phyloP scores from a whole-genome alignment of 2,888 invertebrate genomes.

The Allophyes oxyacanthae region DNA sequence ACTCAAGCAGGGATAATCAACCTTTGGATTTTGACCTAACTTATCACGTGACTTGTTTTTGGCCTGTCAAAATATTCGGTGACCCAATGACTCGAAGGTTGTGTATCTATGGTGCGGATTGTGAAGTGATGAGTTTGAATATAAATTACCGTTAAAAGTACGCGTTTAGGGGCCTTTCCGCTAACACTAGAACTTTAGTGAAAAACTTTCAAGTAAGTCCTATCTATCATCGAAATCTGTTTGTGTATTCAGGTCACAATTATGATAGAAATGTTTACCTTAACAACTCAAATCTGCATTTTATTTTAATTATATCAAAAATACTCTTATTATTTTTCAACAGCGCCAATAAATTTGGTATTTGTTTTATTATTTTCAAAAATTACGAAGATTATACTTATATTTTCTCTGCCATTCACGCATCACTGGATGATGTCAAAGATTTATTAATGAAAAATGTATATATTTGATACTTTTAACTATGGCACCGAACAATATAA shows the following conservation, averaged over 20 bases:
- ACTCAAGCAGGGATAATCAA: too few species aligned
- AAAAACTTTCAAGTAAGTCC: slow-evolving; percentile 25
- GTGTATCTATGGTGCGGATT: too few species aligned
- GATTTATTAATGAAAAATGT: slow-evolving; percentile 59
- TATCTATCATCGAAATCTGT: slow-evolving; percentile 38
- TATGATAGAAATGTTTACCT: slow-evolving; percentile 16
- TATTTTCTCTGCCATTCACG: slow-evolving; percentile 51
- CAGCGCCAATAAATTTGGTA: slow-evolving; percentile 42
- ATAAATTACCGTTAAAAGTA: slow-evolving; percentile 25
- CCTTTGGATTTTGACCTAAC: not conserved
- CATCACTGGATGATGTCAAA: slow-evolving; percentile 59
- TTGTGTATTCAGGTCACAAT: slow-evolving; percentile 37
- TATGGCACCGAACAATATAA: slow-evolving; percentile 52
- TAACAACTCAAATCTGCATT: slow-evolving; percentile 11
- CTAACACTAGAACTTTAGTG: slow-evolving; percentile 43
- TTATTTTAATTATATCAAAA: slow-evolving; percentile 4
- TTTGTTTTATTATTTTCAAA: slow-evolving; percentile 30
- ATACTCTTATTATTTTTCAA: slow-evolving; percentile 31
- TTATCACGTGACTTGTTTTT: slow-evolving; percentile 23
- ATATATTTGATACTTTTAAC: slow-evolving; percentile 62
- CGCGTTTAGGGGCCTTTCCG: slow-evolving; percentile 53
- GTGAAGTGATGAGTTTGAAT: slow-evolving; percentile 1
- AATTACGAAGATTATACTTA: slow-evolving; percentile 16
- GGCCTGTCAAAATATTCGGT: slow-evolving; percentile 12
- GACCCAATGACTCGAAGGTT: too few species aligned